Evolutionary conservation across 2,113 vertebrate genomes (phyloP), one percentile per base, ranked within the genome.

Genomic region (Ictalurus punctatus): DNA sequence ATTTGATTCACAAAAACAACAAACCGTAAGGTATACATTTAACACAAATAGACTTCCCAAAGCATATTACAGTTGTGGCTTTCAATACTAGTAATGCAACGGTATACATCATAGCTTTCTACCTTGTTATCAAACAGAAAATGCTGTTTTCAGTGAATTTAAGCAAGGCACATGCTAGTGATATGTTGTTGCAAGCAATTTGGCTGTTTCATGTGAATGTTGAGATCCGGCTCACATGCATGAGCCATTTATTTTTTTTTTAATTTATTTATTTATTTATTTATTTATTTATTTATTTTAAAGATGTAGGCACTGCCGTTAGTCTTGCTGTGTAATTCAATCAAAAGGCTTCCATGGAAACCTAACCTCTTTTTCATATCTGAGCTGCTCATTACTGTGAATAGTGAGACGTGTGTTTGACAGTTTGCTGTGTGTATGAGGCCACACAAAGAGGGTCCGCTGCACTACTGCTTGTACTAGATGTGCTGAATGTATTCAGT

Each of bases 281-380:
- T 67, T 69, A 1, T 69, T 44, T 5, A 44, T 34, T 27, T 67
- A 9, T 67, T 30, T 30, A 4, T 30, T n/a, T 67, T 25, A 9
- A 14, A 37, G 69, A 19, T 40, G 34, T 73, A 40, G 69, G 34
- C 71, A 40, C 2, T 74, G 7, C 34, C 4, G 17, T 73, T 40
- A 74, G 71, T 44, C 34, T 40, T 74, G 37, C 37, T 74, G 37
- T 40, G 37, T 76, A 44, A 44, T 23, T 40, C 73, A 76, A 25
- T 76, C 21, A 44, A 76, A 76, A 76, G 10, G 37, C 73, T 44
- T 76, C 37, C 73, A 44, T 76, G 73, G 73, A 76, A 76, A 76
- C 73, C 37, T 25, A 76, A 76, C 73, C 37, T 44, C 73, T 44
- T 76, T 76, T 76, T 17, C 21, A 76, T 34, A 76, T 76, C 73